phyloP scores from a whole-genome alignment of 1,140 invertebrate genomes.

The Drosophila gunungcola region DNA sequence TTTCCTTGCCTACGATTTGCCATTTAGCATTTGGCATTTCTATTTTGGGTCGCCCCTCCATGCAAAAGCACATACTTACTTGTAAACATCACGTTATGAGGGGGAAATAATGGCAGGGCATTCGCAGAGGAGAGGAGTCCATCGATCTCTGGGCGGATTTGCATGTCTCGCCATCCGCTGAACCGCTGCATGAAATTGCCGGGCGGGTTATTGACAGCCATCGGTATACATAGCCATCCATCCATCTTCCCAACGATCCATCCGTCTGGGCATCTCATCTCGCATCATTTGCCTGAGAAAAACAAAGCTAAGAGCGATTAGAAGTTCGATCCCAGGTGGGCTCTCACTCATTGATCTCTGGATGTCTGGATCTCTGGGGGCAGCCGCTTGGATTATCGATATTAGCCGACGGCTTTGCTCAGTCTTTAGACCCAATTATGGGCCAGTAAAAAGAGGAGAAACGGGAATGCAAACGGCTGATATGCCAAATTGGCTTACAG shows the following conservation, averaged over 20 bases:
- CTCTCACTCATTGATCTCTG: not conserved
- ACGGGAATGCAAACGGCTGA: conserved; percentile 10
- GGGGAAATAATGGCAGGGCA: conserved; percentile 1
- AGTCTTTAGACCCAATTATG: conserved; percentile 53
- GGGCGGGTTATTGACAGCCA: conserved; percentile 41
- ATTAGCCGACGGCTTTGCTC: conserved; percentile 1
- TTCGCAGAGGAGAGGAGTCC: conserved; percentile 1
- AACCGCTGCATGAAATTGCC: conserved; percentile 28
- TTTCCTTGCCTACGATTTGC: not conserved
- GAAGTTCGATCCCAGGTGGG: conserved; percentile 4
- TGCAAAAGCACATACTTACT: conserved; percentile 1
- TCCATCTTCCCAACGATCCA: conserved; percentile 24
- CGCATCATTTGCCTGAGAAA: not conserved
- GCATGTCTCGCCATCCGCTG: conserved; percentile 15
- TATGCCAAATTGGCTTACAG: conserved; percentile 44
- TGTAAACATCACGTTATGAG: not conserved
- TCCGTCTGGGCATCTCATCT: not conserved
- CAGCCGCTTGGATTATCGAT: conserved; percentile 28
- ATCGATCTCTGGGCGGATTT: conserved; percentile 24
- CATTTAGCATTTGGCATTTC: conserved; percentile 55
- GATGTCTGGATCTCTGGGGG: not conserved
- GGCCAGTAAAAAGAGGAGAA: not conserved
- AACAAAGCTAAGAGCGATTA: not conserved
- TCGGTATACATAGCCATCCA: conserved; percentile 13
- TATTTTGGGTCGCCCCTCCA: conserved; percentile 42